Evolutionary conservation across 2,888 invertebrate species (phyloP).

Genomic region (Morpho achilles): DNA sequence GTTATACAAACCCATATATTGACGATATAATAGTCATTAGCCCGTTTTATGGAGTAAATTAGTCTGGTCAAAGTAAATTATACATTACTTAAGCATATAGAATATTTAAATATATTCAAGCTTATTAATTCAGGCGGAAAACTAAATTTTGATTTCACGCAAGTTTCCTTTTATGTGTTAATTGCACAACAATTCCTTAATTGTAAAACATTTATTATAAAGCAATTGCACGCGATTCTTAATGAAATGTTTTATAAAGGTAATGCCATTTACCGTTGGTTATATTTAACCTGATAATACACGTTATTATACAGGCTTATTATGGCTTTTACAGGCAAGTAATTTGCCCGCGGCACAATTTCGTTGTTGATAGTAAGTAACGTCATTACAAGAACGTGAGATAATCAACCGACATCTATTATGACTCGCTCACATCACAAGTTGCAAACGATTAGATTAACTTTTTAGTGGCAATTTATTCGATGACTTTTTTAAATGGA

Average conservation of each 20-base stretch:
- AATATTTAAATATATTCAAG: constrained; percentile 8
- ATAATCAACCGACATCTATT: constrained; percentile 40
- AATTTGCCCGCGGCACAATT: constrained; percentile 17
- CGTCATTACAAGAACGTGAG: constrained; percentile 42
- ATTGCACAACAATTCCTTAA: constrained; percentile 16
- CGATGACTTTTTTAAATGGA: constrained; percentile 17
- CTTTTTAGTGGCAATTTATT: constrained; percentile 30
- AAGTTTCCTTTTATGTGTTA: constrained; percentile 14
- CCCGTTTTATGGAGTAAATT: constrained; percentile 2
- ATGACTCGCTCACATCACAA: constrained; percentile 31
- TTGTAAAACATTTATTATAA: constrained; percentile 16
- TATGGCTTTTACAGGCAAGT: constrained; percentile 16
- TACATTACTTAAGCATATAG: neutral
- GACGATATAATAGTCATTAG: constrained; percentile 3
- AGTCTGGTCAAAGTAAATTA: neutral
- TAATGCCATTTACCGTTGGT: constrained; percentile 30
- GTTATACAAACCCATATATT: neutral
- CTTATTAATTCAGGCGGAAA: constrained; percentile 18
- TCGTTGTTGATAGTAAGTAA: constrained; percentile 44
- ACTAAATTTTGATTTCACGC: constrained; percentile 20
- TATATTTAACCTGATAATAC: constrained; percentile 44
- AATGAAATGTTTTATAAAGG: constrained; percentile 16
- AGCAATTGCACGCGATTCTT: constrained; percentile 13
- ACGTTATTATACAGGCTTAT: constrained; percentile 37
- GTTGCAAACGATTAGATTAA: constrained; percentile 34